Percentiles rank a stretch among this genome's conserved stretches.
Evolutionary conservation across 2,797 vertebrate species (phyloP).

Genomic region (Premnoplex brunnescens): DNA sequence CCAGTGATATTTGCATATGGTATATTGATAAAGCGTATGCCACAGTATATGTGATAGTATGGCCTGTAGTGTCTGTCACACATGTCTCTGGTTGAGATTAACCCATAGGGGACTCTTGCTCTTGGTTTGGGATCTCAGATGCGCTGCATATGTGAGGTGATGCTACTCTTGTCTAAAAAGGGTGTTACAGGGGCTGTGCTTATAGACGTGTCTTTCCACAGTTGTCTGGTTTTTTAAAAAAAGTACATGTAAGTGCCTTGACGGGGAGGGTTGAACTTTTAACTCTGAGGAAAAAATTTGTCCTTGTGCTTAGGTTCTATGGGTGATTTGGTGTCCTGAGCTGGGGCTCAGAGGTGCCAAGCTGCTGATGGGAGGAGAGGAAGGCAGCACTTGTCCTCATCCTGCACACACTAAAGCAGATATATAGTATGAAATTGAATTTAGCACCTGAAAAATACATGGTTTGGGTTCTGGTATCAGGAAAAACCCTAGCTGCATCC

Average conservation of each 20-base stretch:
- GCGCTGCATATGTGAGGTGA: neutral
- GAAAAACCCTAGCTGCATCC: neutral
- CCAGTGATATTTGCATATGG: neutral
- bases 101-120: fast-evolving
- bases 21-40: neutral
- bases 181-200: neutral
- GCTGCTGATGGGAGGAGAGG: neutral
- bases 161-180: neutral
- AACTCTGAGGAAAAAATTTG: neutral
- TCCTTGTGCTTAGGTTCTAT: neutral
- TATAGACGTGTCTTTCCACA: neutral
- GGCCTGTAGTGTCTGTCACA: neutral
- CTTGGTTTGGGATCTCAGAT: neutral
- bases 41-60: fast-evolving
- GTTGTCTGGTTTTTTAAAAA: neutral
- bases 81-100: fast-evolving
- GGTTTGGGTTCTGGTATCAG: neutral
- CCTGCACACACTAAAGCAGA: neutral
- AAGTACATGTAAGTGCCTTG: neutral
- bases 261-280: neutral
- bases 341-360: neutral
- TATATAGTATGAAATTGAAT: neutral
- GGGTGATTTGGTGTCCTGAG: neutral
- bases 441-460: neutral
- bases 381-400: neutral